These are phyloP conservation scores for Pteronura brasiliensis DNA, from an alignment of 2,113 vertebrate species.

Conservation along the genomic window DNA sequence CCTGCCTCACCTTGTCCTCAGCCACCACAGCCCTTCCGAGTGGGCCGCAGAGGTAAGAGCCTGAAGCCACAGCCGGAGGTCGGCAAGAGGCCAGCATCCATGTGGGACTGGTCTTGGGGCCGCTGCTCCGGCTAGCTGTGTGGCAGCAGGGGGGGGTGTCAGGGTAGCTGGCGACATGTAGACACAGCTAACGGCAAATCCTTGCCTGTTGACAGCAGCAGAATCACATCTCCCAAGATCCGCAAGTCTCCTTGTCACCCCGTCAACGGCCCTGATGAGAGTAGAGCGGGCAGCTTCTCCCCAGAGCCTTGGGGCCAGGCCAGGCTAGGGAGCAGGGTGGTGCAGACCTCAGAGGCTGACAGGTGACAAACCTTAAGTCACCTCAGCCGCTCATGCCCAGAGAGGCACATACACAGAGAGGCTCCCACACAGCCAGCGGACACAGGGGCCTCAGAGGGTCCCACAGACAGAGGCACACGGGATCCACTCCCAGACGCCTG, in stretches of 20 bases:
- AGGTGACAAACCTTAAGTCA: neutral
- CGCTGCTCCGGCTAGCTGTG: neutral
- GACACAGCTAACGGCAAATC: neutral
- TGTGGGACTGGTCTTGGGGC: neutral
- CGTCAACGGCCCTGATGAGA: neutral
- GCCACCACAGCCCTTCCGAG: neutral
- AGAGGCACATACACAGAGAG: neutral
- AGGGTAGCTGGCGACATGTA: neutral
- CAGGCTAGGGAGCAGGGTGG: neutral
- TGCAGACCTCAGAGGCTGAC: neutral
- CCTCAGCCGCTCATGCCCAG: neutral
- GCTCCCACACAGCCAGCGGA: accelerated
- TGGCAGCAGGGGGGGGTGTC: accelerated
- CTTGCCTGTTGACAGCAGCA: neutral
- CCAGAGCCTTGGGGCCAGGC: neutral
- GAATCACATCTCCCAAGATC: neutral
- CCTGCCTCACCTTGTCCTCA: neutral
- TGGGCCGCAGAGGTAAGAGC: neutral
- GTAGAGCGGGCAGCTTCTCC: neutral
- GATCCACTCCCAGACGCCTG: neutral
- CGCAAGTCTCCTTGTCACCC: accelerated
- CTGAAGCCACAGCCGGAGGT: neutral
- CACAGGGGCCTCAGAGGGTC: neutral
- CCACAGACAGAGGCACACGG: neutral
- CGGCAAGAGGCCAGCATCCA: neutral